Evolutionary conservation across 1,140 invertebrate genomes (phyloP), one percentile per base, ranked within the genome.

Genomic region (Portunus trituberculatus): DNA sequence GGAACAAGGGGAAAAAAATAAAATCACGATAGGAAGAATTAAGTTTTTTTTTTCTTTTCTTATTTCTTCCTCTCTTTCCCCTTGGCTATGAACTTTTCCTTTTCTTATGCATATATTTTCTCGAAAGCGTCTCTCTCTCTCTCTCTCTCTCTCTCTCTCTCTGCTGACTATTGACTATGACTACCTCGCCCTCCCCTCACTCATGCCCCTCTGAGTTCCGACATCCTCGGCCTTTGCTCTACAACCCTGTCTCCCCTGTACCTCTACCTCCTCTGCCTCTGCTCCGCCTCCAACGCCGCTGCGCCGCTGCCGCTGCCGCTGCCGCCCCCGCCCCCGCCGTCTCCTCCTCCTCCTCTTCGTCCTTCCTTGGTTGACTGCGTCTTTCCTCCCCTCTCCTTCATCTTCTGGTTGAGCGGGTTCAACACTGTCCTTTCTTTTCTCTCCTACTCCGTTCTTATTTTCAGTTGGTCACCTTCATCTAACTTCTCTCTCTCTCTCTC

Each of bases 361-460:
- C 86, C 45, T 88, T 8, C 31, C 86, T 46, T 20, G 86, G 12
- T 31, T 31, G 32, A 86, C 32, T 86, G 28, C 32, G 28, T 46
- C 86, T 46, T 88, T 45, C 86, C 86, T 46, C 86, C 14, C 31
- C 86, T 45, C 16, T 45, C 16, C 45, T 88, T 20, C 45, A 88
- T 46, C 86, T 88, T 46, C 86, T 88, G 67, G 20, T 76, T 76
- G 20, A 76, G 67, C 6, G 67, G 6, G n/a, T 76, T 76, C 67
- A 76, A 76, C 67, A 76, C 67, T n/a, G 67, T 88, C 31, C 86
- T 88, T 88, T 28, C 86, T 88, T 88, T 46, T 28, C 45, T 39
- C 31, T 88, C 31, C 45, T 46, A 12, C 83, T 39, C 12, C 83
- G 28, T 12, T 88, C 86, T 88, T 88, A 46, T 88, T 25, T 88